Conservation (phyloP, 2,888 invertebrate species). For the Geophilus truncorum region DNA sequence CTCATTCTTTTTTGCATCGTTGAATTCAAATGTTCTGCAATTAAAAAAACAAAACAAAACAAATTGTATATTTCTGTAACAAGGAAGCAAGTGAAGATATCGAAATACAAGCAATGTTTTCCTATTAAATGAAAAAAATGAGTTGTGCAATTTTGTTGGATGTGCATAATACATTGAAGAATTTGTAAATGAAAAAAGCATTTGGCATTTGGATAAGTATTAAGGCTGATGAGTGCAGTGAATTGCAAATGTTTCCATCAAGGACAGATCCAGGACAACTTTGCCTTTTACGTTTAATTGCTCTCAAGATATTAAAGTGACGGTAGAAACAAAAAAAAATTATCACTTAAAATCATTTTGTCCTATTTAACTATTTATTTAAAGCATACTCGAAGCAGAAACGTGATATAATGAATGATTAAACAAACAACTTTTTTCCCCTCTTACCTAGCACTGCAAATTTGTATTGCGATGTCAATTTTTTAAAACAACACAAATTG, state of each 20-base stretch:
- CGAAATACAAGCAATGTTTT: not conserved
- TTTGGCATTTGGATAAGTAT: constrained; percentile 15
- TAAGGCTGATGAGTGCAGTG: constrained; percentile 25
- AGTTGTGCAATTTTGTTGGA: not conserved
- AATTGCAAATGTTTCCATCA: constrained; percentile 5
- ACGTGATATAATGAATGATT: not conserved
- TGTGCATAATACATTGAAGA: not conserved
- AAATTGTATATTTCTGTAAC: not conserved
- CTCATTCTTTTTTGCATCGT: constrained; percentile 12
- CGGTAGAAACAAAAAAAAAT: not conserved
- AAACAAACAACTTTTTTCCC: not conserved
- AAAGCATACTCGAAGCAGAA: not conserved
- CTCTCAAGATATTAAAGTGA: not conserved
- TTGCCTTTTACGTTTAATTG: constrained; percentile 27
- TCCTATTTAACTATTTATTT: not conserved
- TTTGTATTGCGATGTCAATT: not conserved
- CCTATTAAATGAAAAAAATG: not conserved
- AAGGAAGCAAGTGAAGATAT: too few species aligned
- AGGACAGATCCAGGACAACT: constrained; percentile 19
- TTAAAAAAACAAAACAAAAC: not conserved
- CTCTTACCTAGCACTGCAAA: not conserved
- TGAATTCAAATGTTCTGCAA: not conserved
- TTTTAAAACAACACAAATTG: not conserved
- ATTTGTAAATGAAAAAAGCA: not conserved
- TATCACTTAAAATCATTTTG: not conserved